Conservation (phyloP, 2,797 vertebrate species). For the Phrynocephalus vlangalii region DNA sequence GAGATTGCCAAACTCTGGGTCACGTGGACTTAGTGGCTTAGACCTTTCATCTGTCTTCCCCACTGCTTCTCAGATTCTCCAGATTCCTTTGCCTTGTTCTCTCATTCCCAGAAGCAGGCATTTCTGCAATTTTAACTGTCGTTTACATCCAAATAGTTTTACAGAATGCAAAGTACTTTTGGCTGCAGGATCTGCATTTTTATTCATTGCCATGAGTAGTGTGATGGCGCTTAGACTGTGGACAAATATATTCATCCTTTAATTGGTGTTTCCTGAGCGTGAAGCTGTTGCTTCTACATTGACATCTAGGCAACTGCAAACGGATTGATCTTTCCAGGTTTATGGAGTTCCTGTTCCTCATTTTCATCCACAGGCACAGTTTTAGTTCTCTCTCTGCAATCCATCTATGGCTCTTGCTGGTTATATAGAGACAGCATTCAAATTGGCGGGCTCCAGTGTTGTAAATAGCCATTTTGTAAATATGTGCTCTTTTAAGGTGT, state of each 20-base stretch:
- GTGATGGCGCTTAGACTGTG: conserved; percentile 68
- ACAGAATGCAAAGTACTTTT: conserved; percentile 77
- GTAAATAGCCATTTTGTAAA: neutral
- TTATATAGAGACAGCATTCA: neutral
- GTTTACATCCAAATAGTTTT: conserved; percentile 78
- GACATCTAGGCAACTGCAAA: neutral
- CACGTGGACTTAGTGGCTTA: conserved; percentile 66
- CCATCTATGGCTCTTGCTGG: neutral
- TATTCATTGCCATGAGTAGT: conserved; percentile 56
- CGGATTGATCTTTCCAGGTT: neutral
- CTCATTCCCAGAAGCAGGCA: conserved; percentile 81
- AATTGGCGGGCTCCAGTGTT: neutral
- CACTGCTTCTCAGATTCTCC: conserved; percentile 57
- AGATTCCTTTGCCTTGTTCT: conserved; percentile 70
- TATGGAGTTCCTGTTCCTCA: neutral
- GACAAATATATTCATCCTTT: conserved; percentile 64
- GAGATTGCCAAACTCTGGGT: conserved; percentile 54
- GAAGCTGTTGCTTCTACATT: neutral
- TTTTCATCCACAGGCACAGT: neutral
- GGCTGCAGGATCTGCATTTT: conserved; percentile 76
- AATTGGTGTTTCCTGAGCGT: conserved; percentile 37
- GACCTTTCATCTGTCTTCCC: neutral
- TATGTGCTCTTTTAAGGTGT: neutral
- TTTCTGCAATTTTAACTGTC: conserved; percentile 76
- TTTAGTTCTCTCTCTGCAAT: neutral